phyloP scores from a whole-genome alignment of 1,140 invertebrate genomes.

The Pentalonia nigronervosa region DNA sequence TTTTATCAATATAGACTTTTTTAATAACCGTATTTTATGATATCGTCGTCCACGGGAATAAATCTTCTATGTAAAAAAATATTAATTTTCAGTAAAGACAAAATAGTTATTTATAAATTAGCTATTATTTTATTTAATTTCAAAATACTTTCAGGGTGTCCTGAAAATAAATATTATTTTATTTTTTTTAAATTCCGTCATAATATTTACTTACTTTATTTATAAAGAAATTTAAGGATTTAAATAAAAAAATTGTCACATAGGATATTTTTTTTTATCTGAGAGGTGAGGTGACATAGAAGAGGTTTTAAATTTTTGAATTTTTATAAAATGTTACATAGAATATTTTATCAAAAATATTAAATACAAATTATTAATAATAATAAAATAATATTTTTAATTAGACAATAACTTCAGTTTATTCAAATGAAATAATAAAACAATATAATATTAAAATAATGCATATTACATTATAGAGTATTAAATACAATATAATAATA shows the following conservation, averaged over 20 bases:
- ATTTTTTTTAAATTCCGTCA: not conserved
- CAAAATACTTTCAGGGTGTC: not conserved
- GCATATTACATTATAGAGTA: not conserved
- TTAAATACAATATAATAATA: not conserved
- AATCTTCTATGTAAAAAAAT: conserved; percentile 13
- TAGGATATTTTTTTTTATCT: conserved; percentile 2
- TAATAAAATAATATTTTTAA: not conserved
- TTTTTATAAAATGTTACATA: not conserved
- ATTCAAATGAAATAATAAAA: not conserved
- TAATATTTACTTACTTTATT: not conserved
- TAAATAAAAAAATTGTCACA: not conserved
- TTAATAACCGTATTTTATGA: too few species aligned
- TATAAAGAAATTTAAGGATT: conserved; percentile 14
- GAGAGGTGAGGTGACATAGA: not conserved
- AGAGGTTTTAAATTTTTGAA: not conserved
- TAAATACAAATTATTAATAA: not conserved
- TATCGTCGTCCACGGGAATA: not conserved
- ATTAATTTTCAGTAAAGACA: not conserved
- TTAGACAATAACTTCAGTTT: not conserved
- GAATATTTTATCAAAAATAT: conserved; percentile 18
- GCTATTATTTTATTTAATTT: conserved; percentile 8
- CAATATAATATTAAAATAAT: conserved; percentile 25
- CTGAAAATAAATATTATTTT: not conserved
- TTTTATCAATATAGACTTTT: too few species aligned
- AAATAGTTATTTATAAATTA: conserved; percentile 3